A percentile compares a stretch with the other conserved stretches of the same genome.
Conservation (phyloP, 2,888 invertebrate genomes). For the Sminthurides aquaticus region DNA sequence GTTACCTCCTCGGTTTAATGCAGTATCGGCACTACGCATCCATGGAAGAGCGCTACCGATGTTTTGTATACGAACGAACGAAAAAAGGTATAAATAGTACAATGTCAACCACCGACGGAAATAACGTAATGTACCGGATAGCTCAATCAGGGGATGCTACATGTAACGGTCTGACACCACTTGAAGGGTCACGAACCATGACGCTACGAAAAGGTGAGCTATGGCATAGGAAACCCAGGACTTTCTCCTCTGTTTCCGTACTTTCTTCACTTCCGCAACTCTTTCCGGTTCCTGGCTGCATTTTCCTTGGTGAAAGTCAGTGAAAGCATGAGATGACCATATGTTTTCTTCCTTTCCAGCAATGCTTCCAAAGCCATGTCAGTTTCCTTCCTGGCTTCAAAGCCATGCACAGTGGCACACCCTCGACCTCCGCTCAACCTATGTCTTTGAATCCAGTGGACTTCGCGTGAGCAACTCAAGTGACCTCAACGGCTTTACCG, state of each 20-base stretch:
- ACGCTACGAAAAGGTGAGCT: slow-evolving; percentile 71
- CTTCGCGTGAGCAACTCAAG: slow-evolving; percentile 40
- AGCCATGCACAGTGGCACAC: slow-evolving; percentile 81
- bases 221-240: slow-evolving; percentile 9
- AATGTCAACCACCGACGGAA: slow-evolving; percentile 38
- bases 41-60: slow-evolving; percentile 86
- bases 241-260: too few relatives aligned
- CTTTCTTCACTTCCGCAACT: not conserved
- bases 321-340: too few relatives aligned
- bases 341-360: slow-evolving; percentile 11
- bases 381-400: slow-evolving; percentile 80
- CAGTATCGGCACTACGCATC: slow-evolving; percentile 82
- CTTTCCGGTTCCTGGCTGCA: too few relatives aligned
- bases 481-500: slow-evolving; percentile 33
- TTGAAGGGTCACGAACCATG: slow-evolving; percentile 78
- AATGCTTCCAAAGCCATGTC: slow-evolving; percentile 58
- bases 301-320: too few relatives aligned
- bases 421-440: slow-evolving; percentile 74
- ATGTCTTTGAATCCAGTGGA: slow-evolving; percentile 58
- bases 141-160: slow-evolving; percentile 90
- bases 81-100: slow-evolving; percentile 28
- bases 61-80: slow-evolving; percentile 83
- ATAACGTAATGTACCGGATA: slow-evolving; percentile 64
- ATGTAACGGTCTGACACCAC: slow-evolving; percentile 83
- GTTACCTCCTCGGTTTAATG: slow-evolving; percentile 82